Conservation (phyloP, 2,888 invertebrate genomes). For the Lithophane ornitopus region DNA sequence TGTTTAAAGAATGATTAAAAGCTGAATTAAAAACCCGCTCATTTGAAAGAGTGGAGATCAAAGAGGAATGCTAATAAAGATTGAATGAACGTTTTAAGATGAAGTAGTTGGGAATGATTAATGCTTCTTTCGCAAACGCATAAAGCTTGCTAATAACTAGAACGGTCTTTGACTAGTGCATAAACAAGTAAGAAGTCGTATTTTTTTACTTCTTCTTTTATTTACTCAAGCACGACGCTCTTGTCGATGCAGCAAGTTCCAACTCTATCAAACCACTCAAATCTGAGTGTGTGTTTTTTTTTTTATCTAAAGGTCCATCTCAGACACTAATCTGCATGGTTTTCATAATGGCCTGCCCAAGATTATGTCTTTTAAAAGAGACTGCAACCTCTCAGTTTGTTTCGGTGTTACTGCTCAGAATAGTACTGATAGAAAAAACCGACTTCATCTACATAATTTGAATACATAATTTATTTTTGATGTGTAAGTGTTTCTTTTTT, state of each 20-base stretch:
- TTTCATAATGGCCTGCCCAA: too few species aligned
- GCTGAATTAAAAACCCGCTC: slow-evolving; percentile 35
- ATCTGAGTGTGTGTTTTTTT: background rate
- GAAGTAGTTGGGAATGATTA: slow-evolving; percentile 17
- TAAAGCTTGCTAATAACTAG: background rate
- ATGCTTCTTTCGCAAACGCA: slow-evolving; percentile 15
- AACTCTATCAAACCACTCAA: background rate
- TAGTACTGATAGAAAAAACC: background rate
- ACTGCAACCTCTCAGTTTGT: background rate
- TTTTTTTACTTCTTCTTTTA: background rate
- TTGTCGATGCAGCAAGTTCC: background rate
- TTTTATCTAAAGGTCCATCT: background rate
- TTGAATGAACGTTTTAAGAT: slow-evolving; percentile 32
- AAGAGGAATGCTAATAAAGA: slow-evolving; percentile 32
- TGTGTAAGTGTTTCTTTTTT: too few species aligned
- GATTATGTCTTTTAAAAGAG: background rate
- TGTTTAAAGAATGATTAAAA: slow-evolving; percentile 40
- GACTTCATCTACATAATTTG: background rate
- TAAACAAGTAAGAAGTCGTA: background rate
- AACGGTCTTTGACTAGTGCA: background rate
- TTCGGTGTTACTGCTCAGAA: background rate
- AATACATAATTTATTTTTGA: background rate
- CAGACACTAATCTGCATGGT: background rate
- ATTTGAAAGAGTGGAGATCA: slow-evolving; percentile 39
- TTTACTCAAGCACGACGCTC: too few species aligned